Conservation (phyloP, 2,113 vertebrate species). For the Gallinago paraguaiae region DNA sequence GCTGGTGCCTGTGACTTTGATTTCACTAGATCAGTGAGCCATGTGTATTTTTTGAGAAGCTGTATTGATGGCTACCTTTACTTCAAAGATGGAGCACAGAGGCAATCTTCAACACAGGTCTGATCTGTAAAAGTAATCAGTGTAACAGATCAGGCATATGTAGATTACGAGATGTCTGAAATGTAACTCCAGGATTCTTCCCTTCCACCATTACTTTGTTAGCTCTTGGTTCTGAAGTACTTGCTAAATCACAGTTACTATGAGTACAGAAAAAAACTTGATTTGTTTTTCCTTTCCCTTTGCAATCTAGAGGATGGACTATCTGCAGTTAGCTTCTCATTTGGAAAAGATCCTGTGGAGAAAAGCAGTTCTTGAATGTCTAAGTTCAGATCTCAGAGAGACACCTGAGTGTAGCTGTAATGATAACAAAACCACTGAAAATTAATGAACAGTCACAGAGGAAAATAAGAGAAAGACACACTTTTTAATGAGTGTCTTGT, state of each 20-base stretch:
- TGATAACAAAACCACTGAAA: constrained; percentile 26
- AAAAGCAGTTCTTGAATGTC: not conserved
- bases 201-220: not conserved
- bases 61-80: not conserved
- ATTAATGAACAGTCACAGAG: not conserved
- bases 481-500: not conserved
- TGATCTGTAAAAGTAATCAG: not conserved
- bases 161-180: not conserved
- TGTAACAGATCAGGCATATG: not conserved
- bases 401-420: not conserved
- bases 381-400: not conserved
- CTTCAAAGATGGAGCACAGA: not conserved
- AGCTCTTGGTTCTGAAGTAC: not conserved
- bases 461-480: not conserved
- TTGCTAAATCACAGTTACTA: not conserved
- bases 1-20: not conserved
- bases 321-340: not conserved
- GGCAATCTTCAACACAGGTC: no score
- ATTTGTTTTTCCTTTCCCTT: constrained; percentile 2
- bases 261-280: not conserved
- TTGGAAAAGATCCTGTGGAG: not conserved
- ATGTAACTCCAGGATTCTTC: not conserved
- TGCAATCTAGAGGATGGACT: not conserved
- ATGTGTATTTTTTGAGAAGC: not conserved
- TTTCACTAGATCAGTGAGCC: not conserved